phyloP scores from a whole-genome alignment of 2,888 invertebrate genomes.

The Deroplatys truncata region DNA sequence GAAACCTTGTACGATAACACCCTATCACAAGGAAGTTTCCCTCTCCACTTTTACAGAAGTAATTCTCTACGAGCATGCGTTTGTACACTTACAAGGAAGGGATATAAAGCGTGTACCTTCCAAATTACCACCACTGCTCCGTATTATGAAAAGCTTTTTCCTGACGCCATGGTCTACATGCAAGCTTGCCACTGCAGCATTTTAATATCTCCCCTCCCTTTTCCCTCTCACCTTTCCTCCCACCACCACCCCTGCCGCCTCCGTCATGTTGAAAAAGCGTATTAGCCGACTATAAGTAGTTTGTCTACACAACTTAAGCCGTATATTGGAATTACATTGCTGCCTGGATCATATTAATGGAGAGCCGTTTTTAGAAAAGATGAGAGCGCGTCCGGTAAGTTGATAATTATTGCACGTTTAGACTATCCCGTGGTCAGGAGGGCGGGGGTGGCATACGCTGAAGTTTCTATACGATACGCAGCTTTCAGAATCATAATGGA shows the following conservation, averaged over 20 bases:
- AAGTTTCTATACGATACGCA: background rate
- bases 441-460: background rate
- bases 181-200: background rate
- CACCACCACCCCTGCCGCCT: background rate
- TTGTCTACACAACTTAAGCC: background rate
- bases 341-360: background rate
- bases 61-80: background rate
- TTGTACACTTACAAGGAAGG: background rate
- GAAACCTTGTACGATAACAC: background rate
- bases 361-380: background rate
- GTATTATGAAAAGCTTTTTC: constrained; percentile 8
- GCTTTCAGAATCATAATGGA: too few species aligned
- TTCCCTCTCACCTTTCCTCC: background rate
- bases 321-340: constrained; percentile 9
- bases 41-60: background rate
- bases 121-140: background rate
- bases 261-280: constrained; percentile 9
- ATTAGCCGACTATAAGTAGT: constrained; percentile 5
- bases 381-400: background rate
- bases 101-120: background rate
- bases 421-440: background rate
- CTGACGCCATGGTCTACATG: background rate
- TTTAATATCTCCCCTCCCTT: background rate
- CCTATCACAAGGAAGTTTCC: background rate
- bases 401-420: background rate